phyloP scores from a whole-genome alignment of 2,113 vertebrate genomes.

The Eudyptes chrysolophus region DNA sequence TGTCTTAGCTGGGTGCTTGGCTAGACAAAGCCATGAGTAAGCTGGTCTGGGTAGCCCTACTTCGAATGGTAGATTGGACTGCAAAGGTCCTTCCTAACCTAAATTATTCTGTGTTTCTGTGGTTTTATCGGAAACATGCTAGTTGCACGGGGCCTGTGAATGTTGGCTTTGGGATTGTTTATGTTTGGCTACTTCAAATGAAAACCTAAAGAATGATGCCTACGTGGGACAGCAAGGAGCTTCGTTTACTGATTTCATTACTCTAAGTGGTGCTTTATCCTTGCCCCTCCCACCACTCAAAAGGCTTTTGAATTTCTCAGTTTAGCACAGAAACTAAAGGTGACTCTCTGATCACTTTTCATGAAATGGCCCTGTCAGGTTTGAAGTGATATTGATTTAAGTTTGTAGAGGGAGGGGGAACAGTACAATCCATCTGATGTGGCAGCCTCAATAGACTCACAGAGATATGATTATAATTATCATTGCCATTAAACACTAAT shows the following conservation, averaged over 20 bases:
- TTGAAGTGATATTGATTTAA: constrained; percentile 40
- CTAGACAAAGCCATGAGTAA: neutral
- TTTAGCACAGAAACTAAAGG: constrained; percentile 21
- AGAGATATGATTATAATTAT: constrained; percentile 47
- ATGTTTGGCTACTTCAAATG: neutral
- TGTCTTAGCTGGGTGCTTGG: neutral
- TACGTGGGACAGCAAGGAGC: neutral
- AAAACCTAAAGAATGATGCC: neutral
- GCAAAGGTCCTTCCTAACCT: neutral
- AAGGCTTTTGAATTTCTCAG: constrained; percentile 17
- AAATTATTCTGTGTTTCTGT: neutral
- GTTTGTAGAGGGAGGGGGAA: neutral
- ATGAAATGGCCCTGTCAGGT: neutral
- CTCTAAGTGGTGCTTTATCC: neutral
- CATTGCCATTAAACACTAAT: constrained; percentile 50
- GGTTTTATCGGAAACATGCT: neutral
- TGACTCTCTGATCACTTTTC: constrained; percentile 30
- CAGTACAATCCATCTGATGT: neutral
- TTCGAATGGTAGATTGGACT: neutral
- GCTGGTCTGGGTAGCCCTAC: neutral
- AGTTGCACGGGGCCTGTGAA: neutral
- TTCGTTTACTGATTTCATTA: neutral
- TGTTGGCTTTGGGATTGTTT: neutral
- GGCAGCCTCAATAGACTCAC: neutral
- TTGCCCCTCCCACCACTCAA: neutral